Evolutionary conservation across 2,888 invertebrate species (phyloP), one percentile per base, ranked within the genome.

Genomic region (Mimachlamys varia): DNA sequence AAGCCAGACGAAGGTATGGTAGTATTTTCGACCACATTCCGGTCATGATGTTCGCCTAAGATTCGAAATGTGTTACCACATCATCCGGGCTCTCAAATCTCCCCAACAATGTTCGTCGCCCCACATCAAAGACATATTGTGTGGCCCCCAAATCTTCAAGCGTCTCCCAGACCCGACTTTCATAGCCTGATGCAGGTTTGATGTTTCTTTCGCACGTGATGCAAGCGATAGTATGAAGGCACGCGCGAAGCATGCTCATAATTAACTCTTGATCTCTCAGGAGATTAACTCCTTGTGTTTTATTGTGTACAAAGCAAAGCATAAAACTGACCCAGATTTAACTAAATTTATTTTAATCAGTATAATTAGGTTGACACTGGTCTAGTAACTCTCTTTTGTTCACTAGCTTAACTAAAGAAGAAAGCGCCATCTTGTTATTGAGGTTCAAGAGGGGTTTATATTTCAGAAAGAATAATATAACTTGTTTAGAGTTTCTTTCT

Each of bases 71-170:
- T 76, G 76, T 76, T 76, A 76, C 76, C 76, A 15, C 76, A 76
- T 76, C 76, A 2, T 76, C 27, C 76, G 76, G 33, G 76, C 2
- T 33, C 76, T 76, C 76, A 33, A 76, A 76, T 76, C 76, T 76
- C 76, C 33, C 76, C 33, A 76, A 76, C 76, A 76, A 76, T 76
- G 76, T 76, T 27, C 33, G 33, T 33, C 22, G 76, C 27, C 76
- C 76, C 76, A 76, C 76, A 76, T 76, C 76, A 76, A 76, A 76
- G 76, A 76, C 76, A 27, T 76, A 76, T 76, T 76, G 76, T 76
- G 76, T 76, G 76, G 76, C 76, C 76, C 44, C 33, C 33, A 76
- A 27, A 33, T 76, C 76, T 33, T 76, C 22, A 76, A 22, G 33
- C 76, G 27, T 33, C 76, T 76, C 76, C 27, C 76, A 27, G 27